Base-by-base conservation (phyloP, 2,113 vertebrate genomes). In the Stictonetta naevosa region DNA sequence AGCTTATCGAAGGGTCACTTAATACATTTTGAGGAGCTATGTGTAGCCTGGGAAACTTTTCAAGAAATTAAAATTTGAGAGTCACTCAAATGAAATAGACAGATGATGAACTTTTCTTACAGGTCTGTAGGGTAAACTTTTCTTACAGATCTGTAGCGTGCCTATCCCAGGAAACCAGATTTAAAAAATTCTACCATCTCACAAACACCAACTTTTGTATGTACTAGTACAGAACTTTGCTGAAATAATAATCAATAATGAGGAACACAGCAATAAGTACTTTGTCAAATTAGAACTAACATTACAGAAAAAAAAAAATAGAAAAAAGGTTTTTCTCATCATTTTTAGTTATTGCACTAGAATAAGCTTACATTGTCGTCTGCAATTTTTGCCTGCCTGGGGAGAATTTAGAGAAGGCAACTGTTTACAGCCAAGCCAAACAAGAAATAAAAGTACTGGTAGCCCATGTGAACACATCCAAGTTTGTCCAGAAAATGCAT, bases 401-500 rank as follows among this genome's bases (percentile, higher is more conserved):
- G 66, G 31, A 90, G 40, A 86, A 63, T 76, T 86, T 62, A 86
- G 22, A 76, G 62, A 68, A 84, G n/a, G 38, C 31, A 55, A 55
- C 40, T 84, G 64, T 86, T 92, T 86, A 90, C 31, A 84, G 66
- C 19, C 25, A 85, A 63, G 55, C 13, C 55, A 71, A 80, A 3
- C 38, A 90, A 67, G 81, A 80, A 56, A 79, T 16, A 60, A 59
- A 87, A 64, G 14, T 28, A 81, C 62, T 7, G 13, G 40, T 53
- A 92, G 38, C 13, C 73, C 44, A 71, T 13, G 42, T 59, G 69
- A 93, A 46, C 93, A 63, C 20, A 66, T 48, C n/a, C 84, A 78
- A 80, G 55, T 91, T 82, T 78, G 42, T 78, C 69, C 66, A 71
- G 78, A 76, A 78, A 62, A 87, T 82, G 67, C 82, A 93, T 93